Evolutionary conservation across 2,888 invertebrate genomes (phyloP).

Genomic region (Lucinisca nassula): DNA sequence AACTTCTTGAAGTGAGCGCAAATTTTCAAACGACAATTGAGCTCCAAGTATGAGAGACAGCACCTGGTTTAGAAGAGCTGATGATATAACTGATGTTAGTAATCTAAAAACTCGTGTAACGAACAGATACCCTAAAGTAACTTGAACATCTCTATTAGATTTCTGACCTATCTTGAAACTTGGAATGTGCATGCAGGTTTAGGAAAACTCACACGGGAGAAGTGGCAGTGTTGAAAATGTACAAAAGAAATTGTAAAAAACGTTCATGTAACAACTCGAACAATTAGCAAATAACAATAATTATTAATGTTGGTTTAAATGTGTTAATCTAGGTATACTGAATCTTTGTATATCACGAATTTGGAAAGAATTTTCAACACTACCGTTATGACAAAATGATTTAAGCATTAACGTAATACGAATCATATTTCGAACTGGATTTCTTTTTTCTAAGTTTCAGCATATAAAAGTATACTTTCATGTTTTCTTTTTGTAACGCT

Average conservation of each 20-base stretch:
- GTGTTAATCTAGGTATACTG: too few species aligned
- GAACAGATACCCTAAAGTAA: neutral
- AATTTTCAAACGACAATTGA: conserved; percentile 2
- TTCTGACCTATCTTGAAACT: neutral
- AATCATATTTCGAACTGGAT: neutral
- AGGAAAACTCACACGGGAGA: conserved; percentile 5
- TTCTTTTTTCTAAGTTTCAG: too few species aligned
- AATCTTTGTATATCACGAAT: too few species aligned
- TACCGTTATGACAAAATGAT: neutral
- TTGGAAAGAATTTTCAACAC: conserved; percentile 3
- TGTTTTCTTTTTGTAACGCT: too few species aligned
- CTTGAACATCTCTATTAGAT: too few species aligned
- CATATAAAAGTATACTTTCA: too few species aligned
- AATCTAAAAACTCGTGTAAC: neutral
- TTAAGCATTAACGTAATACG: conserved; percentile 3
- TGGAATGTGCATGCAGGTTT: neutral
- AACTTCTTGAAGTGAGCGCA: conserved; percentile 6
- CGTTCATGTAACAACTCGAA: too few species aligned
- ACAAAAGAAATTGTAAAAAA: too few species aligned
- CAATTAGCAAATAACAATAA: too few species aligned
- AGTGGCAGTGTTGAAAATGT: conserved; percentile 3
- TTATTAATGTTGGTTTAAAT: too few species aligned
- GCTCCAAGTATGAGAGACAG: neutral
- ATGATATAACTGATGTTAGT: neutral
- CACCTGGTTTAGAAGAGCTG: neutral